Evolutionary conservation across 2,888 invertebrate genomes (phyloP).

Genomic region (Bibio marci): DNA sequence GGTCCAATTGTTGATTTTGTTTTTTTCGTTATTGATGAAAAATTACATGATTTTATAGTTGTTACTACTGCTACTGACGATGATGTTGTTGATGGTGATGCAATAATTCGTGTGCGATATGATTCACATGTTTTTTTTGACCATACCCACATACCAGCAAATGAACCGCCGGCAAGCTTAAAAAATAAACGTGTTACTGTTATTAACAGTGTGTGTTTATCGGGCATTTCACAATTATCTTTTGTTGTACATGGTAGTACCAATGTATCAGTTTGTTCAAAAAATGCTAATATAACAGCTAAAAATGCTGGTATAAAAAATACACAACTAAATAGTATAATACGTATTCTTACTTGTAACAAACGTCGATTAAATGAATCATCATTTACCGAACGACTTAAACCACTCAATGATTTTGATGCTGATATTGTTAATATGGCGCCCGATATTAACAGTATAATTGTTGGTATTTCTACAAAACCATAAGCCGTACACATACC

Average conservation of each 20-base stretch:
- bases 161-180: slow-evolving; percentile 24
- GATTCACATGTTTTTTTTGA: slow-evolving; percentile 28
- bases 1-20: slow-evolving; percentile 16
- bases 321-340: slow-evolving; percentile 24
- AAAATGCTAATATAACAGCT: slow-evolving; percentile 20
- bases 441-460: slow-evolving; percentile 20
- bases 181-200: slow-evolving; percentile 22
- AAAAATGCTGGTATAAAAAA: slow-evolving; percentile 24
- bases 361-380: slow-evolving; percentile 16
- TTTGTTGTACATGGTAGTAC: slow-evolving; percentile 14
- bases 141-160: slow-evolving; percentile 30
- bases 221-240: slow-evolving; percentile 21
- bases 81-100: slow-evolving; percentile 7
- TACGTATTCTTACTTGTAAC: slow-evolving; percentile 25
- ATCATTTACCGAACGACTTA: slow-evolving; percentile 19
- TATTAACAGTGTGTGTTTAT: slow-evolving; percentile 19
- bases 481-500: slow-evolving; percentile 56
- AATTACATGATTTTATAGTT: background rate
- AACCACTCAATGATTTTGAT: slow-evolving; percentile 20
- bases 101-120: slow-evolving; percentile 20
- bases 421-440: slow-evolving; percentile 26
- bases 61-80: slow-evolving; percentile 17
- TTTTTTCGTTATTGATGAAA: slow-evolving; percentile 16
- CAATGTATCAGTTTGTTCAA: slow-evolving; percentile 16
- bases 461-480: slow-evolving; percentile 25